Evolutionary conservation across 1,140 invertebrate species (phyloP).

Genomic region (Monomorium pharaonis): DNA sequence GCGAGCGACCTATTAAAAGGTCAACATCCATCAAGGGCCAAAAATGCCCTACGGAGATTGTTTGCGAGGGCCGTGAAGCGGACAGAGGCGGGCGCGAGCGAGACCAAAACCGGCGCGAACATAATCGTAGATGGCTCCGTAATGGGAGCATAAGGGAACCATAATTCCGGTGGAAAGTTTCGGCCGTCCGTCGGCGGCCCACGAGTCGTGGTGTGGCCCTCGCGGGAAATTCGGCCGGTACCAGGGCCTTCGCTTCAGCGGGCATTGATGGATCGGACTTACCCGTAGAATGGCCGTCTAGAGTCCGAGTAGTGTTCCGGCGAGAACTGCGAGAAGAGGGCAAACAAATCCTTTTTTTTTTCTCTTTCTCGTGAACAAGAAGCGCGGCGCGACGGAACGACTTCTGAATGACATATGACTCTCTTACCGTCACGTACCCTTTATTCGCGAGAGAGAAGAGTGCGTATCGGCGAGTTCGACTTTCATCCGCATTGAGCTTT

Average conservation of each 20-base stretch:
- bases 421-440: background rate
- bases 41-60: slow-evolving; percentile 56
- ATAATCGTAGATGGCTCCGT: slow-evolving; percentile 70
- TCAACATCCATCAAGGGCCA: slow-evolving; percentile 51
- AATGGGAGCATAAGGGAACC: slow-evolving; percentile 77
- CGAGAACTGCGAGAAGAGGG: background rate
- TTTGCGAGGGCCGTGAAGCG: slow-evolving; percentile 57
- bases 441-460: background rate
- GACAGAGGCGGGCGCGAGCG: background rate
- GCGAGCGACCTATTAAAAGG: slow-evolving; percentile 34
- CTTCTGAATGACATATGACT: background rate
- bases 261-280: slow-evolving; percentile 72
- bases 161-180: slow-evolving; percentile 79
- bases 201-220: slow-evolving; percentile 60
- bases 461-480: background rate
- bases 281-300: slow-evolving; percentile 20
- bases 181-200: slow-evolving; percentile 63
- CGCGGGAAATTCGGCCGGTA: slow-evolving; percentile 73
- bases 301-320: background rate
- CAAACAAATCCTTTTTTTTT: background rate
- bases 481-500: background rate
- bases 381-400: background rate
- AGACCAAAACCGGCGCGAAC: background rate
- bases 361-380: background rate
- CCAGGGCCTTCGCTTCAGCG: slow-evolving; percentile 63